Percentiles rank a stretch among this genome's conserved stretches.
These are phyloP conservation scores for Amphipoea oculea DNA, from an alignment of 2,888 invertebrate species.

Conservation along the genomic window DNA sequence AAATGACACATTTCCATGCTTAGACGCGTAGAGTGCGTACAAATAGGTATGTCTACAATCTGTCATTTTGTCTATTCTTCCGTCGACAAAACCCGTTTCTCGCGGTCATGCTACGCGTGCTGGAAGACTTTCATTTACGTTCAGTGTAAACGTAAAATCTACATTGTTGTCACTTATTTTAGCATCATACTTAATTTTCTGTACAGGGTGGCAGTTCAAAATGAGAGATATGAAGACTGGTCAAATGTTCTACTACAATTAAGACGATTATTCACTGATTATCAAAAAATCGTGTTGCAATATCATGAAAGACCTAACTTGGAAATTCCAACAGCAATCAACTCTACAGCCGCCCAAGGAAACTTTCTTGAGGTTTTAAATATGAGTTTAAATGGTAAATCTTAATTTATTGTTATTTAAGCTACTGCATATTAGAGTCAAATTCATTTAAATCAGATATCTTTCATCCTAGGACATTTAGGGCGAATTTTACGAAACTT, in stretches of 20 bases:
- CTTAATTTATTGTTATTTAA: not conserved
- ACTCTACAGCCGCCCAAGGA: slow-evolving; percentile 98
- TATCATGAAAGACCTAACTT: slow-evolving; percentile 95
- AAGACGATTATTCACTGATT: slow-evolving; percentile 96
- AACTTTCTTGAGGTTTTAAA: slow-evolving; percentile 99
- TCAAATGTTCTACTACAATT: slow-evolving; percentile 96
- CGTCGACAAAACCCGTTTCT: too few relatives aligned
- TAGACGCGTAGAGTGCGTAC: too few relatives aligned
- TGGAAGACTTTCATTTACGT: not conserved
- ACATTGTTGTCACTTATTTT: not conserved
- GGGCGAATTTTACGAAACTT: too few relatives aligned
- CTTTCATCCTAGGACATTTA: too few relatives aligned
- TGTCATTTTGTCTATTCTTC: too few relatives aligned
- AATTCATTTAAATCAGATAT: too few relatives aligned
- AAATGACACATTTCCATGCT: too few relatives aligned
- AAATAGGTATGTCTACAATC: too few relatives aligned
- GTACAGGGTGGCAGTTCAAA: slow-evolving; percentile 97
- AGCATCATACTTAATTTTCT: slow-evolving; percentile 4
- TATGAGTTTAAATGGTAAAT: slow-evolving; percentile 97
- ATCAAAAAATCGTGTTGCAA: slow-evolving; percentile 96
- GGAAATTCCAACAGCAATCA: slow-evolving; percentile 95
- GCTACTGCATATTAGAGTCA: not conserved
- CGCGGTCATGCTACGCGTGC: too few relatives aligned
- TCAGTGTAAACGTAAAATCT: not conserved
- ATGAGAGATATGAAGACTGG: slow-evolving; percentile 99